Evolutionary conservation across 2,888 invertebrate genomes (phyloP).

Genomic region (Dasypolia templi): DNA sequence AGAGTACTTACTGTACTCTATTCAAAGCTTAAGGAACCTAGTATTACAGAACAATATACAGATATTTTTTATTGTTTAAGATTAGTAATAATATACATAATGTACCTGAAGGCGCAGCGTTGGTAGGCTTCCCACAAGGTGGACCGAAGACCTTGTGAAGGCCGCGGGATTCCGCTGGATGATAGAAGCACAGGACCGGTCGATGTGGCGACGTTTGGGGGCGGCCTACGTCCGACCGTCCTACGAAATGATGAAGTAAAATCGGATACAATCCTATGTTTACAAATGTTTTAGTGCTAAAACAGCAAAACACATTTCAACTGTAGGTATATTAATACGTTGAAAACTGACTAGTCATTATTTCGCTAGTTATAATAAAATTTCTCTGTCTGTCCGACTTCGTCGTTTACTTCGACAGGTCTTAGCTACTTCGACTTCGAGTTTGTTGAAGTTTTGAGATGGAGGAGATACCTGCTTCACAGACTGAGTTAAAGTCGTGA

Average conservation of each 20-base stretch:
- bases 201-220: neutral
- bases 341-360: neutral
- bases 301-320: neutral
- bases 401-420: neutral
- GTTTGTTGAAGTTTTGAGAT: conserved; percentile 12
- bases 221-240: neutral
- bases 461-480: neutral
- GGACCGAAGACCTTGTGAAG: neutral
- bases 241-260: neutral
- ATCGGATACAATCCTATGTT: too few relatives aligned
- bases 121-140: neutral
- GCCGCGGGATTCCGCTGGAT: neutral
- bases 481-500: too few relatives aligned
- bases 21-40: too few relatives aligned
- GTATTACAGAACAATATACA: neutral
- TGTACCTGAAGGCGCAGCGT: neutral
- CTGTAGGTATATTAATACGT: neutral
- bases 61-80: too few relatives aligned
- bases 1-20: neutral
- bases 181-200: too few relatives aligned
- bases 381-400: conserved; percentile 14
- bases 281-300: neutral
- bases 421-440: conserved; percentile 11
- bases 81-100: too few relatives aligned
- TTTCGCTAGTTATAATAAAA: conserved; percentile 14